A percentile compares a stretch with the other conserved stretches of the same genome.
Conservation (phyloP, 1,140 invertebrate species). For the Temnothorax nylanderi region DNA sequence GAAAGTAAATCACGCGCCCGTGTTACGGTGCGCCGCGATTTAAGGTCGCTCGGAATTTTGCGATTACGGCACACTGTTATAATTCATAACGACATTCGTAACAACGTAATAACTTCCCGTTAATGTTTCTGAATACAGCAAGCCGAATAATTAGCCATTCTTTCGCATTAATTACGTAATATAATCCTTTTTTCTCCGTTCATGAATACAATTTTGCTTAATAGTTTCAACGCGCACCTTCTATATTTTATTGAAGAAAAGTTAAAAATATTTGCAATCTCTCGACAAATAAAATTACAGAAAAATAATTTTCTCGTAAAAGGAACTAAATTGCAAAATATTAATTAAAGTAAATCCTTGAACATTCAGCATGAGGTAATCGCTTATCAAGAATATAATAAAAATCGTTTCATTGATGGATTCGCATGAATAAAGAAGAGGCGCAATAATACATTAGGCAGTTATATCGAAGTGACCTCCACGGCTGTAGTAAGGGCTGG, state of each 20-base stretch:
- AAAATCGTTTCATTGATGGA: constrained; percentile 10
- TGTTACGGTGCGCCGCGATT: neutral
- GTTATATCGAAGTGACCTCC: constrained; percentile 46
- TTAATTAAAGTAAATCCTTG: neutral
- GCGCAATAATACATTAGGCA: constrained; percentile 19
- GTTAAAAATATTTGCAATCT: neutral
- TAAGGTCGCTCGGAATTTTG: constrained; percentile 14
- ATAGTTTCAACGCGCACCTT: neutral
- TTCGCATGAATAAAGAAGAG: neutral
- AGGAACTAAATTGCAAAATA: neutral
- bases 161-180: neutral
- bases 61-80: constrained; percentile 16
- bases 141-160: neutral
- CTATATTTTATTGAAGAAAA: neutral
- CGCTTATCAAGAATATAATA: neutral
- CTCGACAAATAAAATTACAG: neutral
- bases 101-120: constrained; percentile 26
- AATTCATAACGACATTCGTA: constrained; percentile 10
- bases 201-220: neutral
- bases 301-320: neutral
- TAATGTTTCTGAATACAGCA: neutral
- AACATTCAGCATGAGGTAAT: neutral
- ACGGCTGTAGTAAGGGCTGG: constrained; percentile 29
- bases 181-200: neutral
- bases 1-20: constrained; percentile 16